These are phyloP conservation scores for Strigamia transsilvanica DNA, from an alignment of 2,888 invertebrate genomes.

Conservation along the genomic window DNA sequence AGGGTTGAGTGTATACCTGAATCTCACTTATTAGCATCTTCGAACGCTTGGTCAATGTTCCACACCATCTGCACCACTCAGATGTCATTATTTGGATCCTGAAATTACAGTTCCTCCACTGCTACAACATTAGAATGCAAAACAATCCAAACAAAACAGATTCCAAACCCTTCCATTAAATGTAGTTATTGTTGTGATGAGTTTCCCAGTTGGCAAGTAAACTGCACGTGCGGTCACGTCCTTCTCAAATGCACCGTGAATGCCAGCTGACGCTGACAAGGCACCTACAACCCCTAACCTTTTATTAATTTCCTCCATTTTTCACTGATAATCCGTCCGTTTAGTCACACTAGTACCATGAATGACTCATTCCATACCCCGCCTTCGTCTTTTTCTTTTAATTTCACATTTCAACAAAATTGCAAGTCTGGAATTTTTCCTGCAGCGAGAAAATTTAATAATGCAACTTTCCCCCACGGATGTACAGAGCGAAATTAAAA, in stretches of 20 bases:
- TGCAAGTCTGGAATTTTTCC: constrained; percentile 36
- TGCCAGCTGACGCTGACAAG: constrained; percentile 19
- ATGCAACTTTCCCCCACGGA: background rate
- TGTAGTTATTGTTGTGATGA: background rate
- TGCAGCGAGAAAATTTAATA: constrained; percentile 14
- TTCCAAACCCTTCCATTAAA: background rate
- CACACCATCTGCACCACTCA: too few relatives aligned
- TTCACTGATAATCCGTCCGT: background rate
- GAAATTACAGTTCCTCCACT: too few relatives aligned
- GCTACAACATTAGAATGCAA: too few relatives aligned
- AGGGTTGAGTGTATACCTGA: too few relatives aligned
- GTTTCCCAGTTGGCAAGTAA: background rate
- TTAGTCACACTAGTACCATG: background rate
- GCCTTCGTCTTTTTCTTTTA: background rate
- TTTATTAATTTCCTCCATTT: constrained; percentile 21
- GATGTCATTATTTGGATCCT: too few relatives aligned
- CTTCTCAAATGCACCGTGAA: constrained; percentile 5
- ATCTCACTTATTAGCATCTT: too few relatives aligned
- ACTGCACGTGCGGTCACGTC: constrained; percentile 27
- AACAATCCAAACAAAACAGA: too few relatives aligned
- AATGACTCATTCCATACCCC: background rate
- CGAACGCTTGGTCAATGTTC: too few relatives aligned
- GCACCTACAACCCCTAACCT: constrained; percentile 31
- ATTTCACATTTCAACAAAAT: background rate
- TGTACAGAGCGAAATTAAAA: background rate